phyloP scores from a whole-genome alignment of 2,888 invertebrate species.

The Gari tellinella region DNA sequence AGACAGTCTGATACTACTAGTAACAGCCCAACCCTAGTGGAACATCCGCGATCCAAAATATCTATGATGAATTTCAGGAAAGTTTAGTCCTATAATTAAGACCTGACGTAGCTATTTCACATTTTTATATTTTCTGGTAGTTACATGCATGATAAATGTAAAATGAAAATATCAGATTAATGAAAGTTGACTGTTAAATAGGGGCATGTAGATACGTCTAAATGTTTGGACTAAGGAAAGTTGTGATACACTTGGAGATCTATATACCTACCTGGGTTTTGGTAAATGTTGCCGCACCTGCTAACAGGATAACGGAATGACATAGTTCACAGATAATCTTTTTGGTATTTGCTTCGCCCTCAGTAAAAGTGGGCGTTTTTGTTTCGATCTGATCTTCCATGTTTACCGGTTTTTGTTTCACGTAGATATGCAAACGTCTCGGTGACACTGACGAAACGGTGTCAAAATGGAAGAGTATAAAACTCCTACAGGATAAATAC shows the following conservation, averaged over 20 bases:
- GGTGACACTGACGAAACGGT: slow-evolving; percentile 10
- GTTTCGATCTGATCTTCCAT: slow-evolving; percentile 1
- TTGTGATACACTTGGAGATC: too few species aligned
- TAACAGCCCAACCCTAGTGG: too few species aligned
- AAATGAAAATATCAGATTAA: neutral
- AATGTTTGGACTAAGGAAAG: neutral
- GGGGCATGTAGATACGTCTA: neutral
- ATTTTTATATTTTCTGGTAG: too few species aligned
- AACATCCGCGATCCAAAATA: too few species aligned
- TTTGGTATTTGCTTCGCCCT: slow-evolving; percentile 63
- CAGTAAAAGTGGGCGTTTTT: neutral
- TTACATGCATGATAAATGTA: too few species aligned
- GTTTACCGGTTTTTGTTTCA: slow-evolving; percentile 3
- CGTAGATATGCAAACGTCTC: neutral
- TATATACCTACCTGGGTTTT: slow-evolving; percentile 71
- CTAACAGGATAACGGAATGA: slow-evolving; percentile 69
- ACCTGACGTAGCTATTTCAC: too few species aligned
- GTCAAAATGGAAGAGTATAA: neutral
- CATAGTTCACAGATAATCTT: slow-evolving; percentile 75
- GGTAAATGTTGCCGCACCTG: slow-evolving; percentile 65
- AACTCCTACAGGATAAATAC: too few species aligned
- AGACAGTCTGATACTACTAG: too few species aligned
- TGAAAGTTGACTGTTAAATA: neutral
- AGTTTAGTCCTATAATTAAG: too few species aligned
- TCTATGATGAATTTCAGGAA: too few species aligned